phyloP scores from a whole-genome alignment of 2,888 invertebrate species.

The Dioctria linearis region DNA sequence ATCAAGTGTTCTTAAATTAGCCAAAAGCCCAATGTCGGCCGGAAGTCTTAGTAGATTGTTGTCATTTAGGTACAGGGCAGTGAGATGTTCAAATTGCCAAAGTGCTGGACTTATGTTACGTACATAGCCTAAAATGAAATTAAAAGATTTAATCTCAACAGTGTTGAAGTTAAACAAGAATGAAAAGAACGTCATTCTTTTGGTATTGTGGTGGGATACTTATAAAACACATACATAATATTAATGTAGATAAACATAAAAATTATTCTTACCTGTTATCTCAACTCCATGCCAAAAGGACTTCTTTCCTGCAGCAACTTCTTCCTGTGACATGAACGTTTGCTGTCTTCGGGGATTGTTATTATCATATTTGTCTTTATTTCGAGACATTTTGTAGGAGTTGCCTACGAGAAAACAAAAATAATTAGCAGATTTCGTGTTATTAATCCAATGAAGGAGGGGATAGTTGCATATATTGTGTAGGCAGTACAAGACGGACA shows the following conservation, averaged over 20 bases:
- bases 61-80: constrained; percentile 95
- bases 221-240: too few species aligned
- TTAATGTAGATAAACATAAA: too few species aligned
- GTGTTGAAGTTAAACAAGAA: too few species aligned
- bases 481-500: constrained; percentile 48
- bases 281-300: constrained; percentile 94
- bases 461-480: constrained; percentile 17
- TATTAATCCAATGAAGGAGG: constrained; percentile 9
- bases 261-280: constrained; percentile 77
- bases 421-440: constrained; percentile 15
- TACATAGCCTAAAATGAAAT: constrained; percentile 83
- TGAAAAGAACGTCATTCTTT: too few species aligned
- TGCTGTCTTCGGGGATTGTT: constrained; percentile 86
- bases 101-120: constrained; percentile 93
- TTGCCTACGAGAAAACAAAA: constrained; percentile 63
- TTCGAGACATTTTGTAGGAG: constrained; percentile 77
- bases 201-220: too few species aligned
- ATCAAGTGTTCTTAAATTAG: constrained; percentile 90
- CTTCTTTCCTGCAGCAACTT: constrained; percentile 92
- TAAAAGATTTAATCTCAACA: constrained; percentile 29
- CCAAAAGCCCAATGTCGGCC: constrained; percentile 88
- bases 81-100: constrained; percentile 93
- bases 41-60: constrained; percentile 94
- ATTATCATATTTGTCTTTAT: constrained; percentile 92
- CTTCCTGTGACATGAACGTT: constrained; percentile 94